phyloP scores from a whole-genome alignment of 2,113 vertebrate genomes.

The Crotalus tigris region DNA sequence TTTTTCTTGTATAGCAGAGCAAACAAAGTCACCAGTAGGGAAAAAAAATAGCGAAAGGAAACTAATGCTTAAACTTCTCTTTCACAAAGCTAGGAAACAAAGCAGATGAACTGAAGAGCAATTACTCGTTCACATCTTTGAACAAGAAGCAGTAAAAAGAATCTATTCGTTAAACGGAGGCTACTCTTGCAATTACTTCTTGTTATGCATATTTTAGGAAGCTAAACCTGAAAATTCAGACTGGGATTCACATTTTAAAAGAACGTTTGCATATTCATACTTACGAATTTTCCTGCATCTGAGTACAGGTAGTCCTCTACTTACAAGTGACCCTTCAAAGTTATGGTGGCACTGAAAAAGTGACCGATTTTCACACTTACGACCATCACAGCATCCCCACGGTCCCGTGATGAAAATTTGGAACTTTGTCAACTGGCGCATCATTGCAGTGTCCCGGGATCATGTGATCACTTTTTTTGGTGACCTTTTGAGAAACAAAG shows the following conservation, averaged over 20 bases:
- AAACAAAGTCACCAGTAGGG: background rate
- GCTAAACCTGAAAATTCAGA: background rate
- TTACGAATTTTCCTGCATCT: background rate
- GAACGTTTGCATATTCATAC: background rate
- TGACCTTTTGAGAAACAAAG: background rate
- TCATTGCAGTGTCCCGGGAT: background rate
- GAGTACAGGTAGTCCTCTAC: background rate
- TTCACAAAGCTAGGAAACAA: background rate
- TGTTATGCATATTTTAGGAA: background rate
- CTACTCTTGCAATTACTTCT: background rate
- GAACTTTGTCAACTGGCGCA: background rate
- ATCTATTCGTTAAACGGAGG: background rate
- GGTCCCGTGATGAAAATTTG: background rate
- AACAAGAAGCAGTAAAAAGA: background rate
- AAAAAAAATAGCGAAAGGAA: background rate
- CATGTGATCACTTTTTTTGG: background rate
- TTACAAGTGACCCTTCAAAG: background rate
- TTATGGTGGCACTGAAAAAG: background rate
- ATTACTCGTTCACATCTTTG: background rate
- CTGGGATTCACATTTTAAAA: background rate
- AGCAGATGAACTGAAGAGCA: background rate
- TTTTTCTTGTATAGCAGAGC: background rate
- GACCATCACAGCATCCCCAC: background rate
- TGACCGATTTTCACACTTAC: background rate
- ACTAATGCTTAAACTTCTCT: background rate